Conservation (phyloP, 2,888 invertebrate genomes). For the Leuctra nigra region DNA sequence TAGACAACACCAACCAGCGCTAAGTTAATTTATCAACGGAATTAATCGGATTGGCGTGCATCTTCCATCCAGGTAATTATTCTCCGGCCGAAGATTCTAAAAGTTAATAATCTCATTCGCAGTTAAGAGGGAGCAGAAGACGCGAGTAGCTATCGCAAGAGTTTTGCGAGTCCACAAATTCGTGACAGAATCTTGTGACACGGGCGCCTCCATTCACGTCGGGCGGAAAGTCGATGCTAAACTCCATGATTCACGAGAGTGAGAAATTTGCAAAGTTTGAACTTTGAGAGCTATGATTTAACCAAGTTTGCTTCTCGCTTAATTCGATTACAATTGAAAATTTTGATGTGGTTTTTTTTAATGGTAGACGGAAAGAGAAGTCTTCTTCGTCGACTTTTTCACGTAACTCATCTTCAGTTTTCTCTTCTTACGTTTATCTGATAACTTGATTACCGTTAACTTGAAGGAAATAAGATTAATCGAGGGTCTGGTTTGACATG, state of each 20-base stretch:
- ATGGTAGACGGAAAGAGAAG: no score
- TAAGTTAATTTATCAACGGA: constrained; percentile 7
- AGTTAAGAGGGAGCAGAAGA: constrained; percentile 2
- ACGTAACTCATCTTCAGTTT: no score
- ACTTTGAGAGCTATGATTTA: no score
- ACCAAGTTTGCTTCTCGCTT: not conserved
- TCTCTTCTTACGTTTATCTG: no score
- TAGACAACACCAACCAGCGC: no score
- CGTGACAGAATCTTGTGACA: not conserved
- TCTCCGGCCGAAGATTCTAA: constrained; percentile 2
- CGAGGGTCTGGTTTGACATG: constrained; percentile 20
- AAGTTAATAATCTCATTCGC: constrained; percentile 15
- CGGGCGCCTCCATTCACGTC: no score
- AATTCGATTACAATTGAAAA: not conserved
- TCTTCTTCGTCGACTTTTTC: no score
- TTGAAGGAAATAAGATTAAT: constrained; percentile 21
- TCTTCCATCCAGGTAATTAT: constrained; percentile 12
- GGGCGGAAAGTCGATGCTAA: not conserved
- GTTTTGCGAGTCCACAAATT: not conserved
- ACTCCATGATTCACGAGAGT: not conserved
- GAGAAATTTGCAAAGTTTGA: not conserved
- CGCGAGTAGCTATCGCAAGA: no score
- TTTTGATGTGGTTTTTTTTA: not conserved
- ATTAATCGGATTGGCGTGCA: constrained; percentile 10
- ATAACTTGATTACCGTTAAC: constrained; percentile 20